Percentiles rank a stretch among this genome's conserved stretches.
phyloP scores from a whole-genome alignment of 2,888 invertebrate genomes.

The Volucella inflata region DNA sequence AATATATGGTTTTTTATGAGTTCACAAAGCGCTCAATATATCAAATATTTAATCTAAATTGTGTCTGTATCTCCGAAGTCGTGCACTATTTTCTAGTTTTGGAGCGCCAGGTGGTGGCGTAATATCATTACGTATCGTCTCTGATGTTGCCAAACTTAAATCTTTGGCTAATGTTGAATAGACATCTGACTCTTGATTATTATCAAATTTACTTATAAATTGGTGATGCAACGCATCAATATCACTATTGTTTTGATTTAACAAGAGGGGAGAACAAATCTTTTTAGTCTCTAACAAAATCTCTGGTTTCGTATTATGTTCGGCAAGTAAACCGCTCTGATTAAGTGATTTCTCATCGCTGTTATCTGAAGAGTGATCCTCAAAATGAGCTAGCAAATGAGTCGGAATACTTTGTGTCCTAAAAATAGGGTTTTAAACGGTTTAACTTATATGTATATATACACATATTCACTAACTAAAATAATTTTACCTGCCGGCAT shows the following conservation, averaged over 20 bases:
- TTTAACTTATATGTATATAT: not conserved
- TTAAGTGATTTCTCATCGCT: constrained; percentile 78
- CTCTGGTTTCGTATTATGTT: constrained; percentile 43
- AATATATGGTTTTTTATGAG: not conserved
- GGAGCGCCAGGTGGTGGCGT: constrained; percentile 83
- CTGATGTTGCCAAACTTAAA: constrained; percentile 76
- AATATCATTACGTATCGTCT: constrained; percentile 80
- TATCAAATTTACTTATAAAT: constrained; percentile 54
- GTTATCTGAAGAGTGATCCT: constrained; percentile 80
- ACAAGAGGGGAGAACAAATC: constrained; percentile 29
- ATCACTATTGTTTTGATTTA: constrained; percentile 55
- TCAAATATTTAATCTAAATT: constrained; percentile 80
- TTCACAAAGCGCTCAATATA: too few species aligned
- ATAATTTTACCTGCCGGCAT: constrained; percentile 80
- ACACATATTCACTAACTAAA: not conserved
- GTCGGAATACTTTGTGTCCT: constrained; percentile 84
- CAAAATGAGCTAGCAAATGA: constrained; percentile 82
- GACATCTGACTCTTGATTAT: constrained; percentile 41
- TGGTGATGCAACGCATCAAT: constrained; percentile 52
- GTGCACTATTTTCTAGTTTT: constrained; percentile 83
- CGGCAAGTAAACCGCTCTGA: constrained; percentile 32
- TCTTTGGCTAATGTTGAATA: constrained; percentile 74
- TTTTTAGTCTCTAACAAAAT: constrained; percentile 44
- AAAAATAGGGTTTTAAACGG: not conserved
- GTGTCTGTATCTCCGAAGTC: constrained; percentile 83